Conservation (phyloP, 2,888 invertebrate species). For the Ditula angustiorana region DNA sequence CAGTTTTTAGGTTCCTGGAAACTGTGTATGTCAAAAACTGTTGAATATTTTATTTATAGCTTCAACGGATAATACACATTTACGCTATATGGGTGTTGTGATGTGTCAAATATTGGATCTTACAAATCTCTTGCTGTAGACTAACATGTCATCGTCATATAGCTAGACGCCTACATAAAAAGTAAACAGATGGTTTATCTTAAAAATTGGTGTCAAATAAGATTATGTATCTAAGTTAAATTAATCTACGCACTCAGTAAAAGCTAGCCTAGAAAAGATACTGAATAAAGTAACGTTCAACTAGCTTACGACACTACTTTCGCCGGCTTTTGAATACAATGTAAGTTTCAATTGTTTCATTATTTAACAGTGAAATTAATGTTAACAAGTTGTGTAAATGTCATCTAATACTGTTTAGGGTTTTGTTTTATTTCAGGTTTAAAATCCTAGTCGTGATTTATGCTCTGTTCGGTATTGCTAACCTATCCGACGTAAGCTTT, state of each 20-base stretch:
- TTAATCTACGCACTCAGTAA: background rate
- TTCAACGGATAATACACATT: no score
- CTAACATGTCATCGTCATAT: no score
- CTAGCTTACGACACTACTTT: background rate
- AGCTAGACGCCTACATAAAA: conserved; percentile 29
- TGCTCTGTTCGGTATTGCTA: conserved; percentile 57
- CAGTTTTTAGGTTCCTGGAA: no score
- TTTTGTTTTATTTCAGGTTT: conserved; percentile 60
- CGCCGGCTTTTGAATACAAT: conserved; percentile 24
- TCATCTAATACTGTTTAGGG: no score
- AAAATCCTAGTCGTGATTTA: conserved; percentile 54
- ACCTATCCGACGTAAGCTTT: conserved; percentile 67
- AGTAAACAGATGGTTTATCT: conserved; percentile 39
- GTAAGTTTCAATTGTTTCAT: conserved; percentile 16
- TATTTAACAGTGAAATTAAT: background rate
- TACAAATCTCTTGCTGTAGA: no score
- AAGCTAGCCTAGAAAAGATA: background rate
- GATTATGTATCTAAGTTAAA: conserved; percentile 25
- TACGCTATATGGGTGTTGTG: no score
- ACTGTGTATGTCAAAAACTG: no score
- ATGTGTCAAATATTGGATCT: no score
- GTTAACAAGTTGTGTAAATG: background rate
- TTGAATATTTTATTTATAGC: no score
- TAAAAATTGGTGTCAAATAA: conserved; percentile 29
- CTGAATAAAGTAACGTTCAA: background rate